Evolutionary conservation across 2,888 invertebrate species (phyloP).

Genomic region (Lepidocyrtoides sp.): DNA sequence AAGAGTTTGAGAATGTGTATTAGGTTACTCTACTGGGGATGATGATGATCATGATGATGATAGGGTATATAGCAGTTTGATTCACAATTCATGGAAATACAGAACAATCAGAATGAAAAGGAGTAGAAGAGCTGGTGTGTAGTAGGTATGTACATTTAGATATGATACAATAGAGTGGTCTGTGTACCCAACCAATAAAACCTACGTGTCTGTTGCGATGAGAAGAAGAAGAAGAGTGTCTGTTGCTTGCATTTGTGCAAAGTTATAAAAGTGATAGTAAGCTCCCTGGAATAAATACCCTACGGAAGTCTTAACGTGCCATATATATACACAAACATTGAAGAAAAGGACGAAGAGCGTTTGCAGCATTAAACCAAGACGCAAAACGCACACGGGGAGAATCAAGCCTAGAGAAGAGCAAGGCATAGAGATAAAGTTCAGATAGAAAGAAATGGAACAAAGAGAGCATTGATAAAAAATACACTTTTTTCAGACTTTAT

Average conservation of each 20-base stretch:
- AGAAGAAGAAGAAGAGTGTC: no score
- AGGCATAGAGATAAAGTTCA: slow-evolving; percentile 53
- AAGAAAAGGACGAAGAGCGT: neutral
- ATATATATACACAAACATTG: neutral
- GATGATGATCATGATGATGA: no score
- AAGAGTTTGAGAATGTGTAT: slow-evolving; percentile 28
- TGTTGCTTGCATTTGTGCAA: slow-evolving; percentile 36
- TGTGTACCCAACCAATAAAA: slow-evolving; percentile 40
- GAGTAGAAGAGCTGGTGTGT: neutral
- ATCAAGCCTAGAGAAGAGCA: slow-evolving; percentile 13
- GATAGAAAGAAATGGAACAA: slow-evolving; percentile 64
- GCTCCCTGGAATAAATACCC: slow-evolving; percentile 43
- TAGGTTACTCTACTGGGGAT: neutral
- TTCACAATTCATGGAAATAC: slow-evolving; percentile 54
- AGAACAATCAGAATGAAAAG: neutral
- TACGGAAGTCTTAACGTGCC: slow-evolving; percentile 31
- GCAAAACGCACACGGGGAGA: neutral
- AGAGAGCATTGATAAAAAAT: slow-evolving; percentile 68
- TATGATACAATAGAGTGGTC: slow-evolving; percentile 49
- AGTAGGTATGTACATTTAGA: slow-evolving; percentile 15
- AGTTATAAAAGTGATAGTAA: slow-evolving; percentile 30
- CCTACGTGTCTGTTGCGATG: slow-evolving; percentile 45
- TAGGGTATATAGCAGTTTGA: slow-evolving; percentile 37
- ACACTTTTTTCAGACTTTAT: slow-evolving; percentile 62
- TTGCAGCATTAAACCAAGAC: neutral